Evolutionary conservation across 2,797 vertebrate genomes (phyloP).

Genomic region (Malacoraja senta): DNA sequence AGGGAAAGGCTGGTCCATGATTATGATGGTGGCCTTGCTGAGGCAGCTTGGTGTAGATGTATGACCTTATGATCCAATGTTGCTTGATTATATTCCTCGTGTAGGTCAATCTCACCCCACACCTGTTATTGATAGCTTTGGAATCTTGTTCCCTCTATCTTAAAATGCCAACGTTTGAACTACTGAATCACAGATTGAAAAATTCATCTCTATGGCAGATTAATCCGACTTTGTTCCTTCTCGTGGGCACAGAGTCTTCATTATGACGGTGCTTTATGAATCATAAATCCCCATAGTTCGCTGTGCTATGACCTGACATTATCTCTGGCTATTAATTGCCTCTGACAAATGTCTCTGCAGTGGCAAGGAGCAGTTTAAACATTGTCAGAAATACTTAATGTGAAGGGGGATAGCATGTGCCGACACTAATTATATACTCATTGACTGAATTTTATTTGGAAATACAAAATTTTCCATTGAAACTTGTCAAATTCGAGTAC

Average conservation of each 20-base stretch:
- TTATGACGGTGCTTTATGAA: slow-evolving; percentile 9
- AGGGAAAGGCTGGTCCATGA: no score
- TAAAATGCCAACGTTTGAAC: slow-evolving; percentile 51
- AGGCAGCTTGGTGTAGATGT: no score
- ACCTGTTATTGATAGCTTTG: no score
- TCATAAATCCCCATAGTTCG: neutral
- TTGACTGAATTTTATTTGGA: neutral
- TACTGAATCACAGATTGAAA: slow-evolving; percentile 48
- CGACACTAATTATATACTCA: neutral
- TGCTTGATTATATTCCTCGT: no score
- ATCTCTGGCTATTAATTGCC: slow-evolving; percentile 52
- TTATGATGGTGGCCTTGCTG: no score
- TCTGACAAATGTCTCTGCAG: slow-evolving; percentile 48
- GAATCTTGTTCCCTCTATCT: slow-evolving; percentile 38
- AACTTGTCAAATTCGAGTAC: no score
- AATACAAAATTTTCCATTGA: neutral
- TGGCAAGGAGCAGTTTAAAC: slow-evolving; percentile 42
- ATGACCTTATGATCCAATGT: no score
- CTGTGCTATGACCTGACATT: slow-evolving; percentile 39
- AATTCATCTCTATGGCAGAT: slow-evolving; percentile 60
- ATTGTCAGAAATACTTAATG: slow-evolving; percentile 47
- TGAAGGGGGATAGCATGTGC: neutral
- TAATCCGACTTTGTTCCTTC: slow-evolving; percentile 46
- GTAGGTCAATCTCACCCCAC: no score
- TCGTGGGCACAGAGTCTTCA: slow-evolving; percentile 45